Evolutionary conservation across 2,888 invertebrate species (phyloP).

Genomic region (Phengaris alcon): DNA sequence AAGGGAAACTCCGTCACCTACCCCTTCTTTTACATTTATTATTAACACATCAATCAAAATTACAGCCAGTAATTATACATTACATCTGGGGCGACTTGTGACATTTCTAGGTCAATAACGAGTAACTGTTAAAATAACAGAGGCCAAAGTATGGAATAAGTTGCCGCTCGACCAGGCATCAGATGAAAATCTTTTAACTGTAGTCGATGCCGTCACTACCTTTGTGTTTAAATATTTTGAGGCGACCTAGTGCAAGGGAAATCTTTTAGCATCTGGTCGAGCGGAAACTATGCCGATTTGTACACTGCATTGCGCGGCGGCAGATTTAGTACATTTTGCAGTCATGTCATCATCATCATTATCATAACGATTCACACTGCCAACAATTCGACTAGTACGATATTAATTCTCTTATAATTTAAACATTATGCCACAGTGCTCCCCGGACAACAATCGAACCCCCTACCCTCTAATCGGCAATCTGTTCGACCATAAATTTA

Average conservation of each 20-base stretch:
- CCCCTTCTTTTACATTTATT: slow-evolving; percentile 26
- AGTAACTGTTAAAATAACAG: too few species aligned
- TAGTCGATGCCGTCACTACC: too few species aligned
- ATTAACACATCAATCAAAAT: slow-evolving; percentile 19
- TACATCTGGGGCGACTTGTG: background rate
- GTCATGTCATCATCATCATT: too few species aligned
- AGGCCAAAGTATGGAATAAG: too few species aligned
- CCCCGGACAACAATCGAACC: background rate
- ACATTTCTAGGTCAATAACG: background rate
- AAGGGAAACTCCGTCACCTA: slow-evolving; percentile 4
- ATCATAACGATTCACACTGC: background rate
- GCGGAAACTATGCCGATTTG: too few species aligned
- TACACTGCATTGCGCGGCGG: too few species aligned
- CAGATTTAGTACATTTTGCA: too few species aligned
- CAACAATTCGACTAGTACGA: background rate
- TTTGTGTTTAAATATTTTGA: too few species aligned
- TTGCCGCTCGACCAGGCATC: too few species aligned
- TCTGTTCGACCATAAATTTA: background rate
- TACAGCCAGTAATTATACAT: background rate
- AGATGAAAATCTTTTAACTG: too few species aligned
- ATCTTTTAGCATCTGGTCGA: too few species aligned
- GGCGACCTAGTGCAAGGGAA: too few species aligned
- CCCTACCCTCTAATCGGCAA: background rate
- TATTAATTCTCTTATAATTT: background rate
- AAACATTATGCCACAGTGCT: background rate